Base-by-base conservation (phyloP, 1,140 invertebrate species). In the Lepidurus apus region DNA sequence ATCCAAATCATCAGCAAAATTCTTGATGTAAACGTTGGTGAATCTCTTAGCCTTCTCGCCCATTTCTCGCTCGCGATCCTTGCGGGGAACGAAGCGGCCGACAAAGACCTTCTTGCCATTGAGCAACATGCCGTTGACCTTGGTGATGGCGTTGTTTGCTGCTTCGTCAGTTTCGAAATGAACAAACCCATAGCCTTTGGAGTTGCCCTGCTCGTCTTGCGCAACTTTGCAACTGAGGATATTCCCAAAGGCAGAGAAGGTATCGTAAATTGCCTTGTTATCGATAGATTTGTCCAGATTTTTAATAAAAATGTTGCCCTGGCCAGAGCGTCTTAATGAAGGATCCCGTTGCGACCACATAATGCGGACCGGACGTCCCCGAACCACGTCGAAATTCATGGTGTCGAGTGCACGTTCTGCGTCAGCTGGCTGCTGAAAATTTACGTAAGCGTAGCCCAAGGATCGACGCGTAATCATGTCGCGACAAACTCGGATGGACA, bases 301-400 rank as follows among this genome's bases (percentile, higher is more conserved):
- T 88, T 99, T 99, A 83, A 99, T 99, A 87, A 99, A 99, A 77
- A 99, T 96, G 87, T 99, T 99, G 75, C 98, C 98, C 81, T 99
- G 95, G 47, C 98, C 98, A 80, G 97, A 99, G 86, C 98, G 97
- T 81, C 98, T 91, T 45, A 99, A 89, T 7, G 97, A 98, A 53
- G 98, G 98, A 89, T 99, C 98, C 84, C 98, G 91, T 87, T 99
- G 97, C 78, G 97, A 98, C 98, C 98, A 99, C 98, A 99, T 99
- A 83, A 99, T 99, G 85, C 98, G 91, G 85, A 99, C 98, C 80
- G 98, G 98, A 83, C 95, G 91, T 80, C 96, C 96, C 85, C 98
- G 97, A 81, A 99, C 92, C 83, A 95, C 91, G 86, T 99, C 98
- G 87, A 99, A 99, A 86, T 99, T 99, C 98, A 99, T 99, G 1